These are phyloP conservation scores for Cephus cinctus DNA, from an alignment of 1,140 invertebrate genomes.

Conservation along the genomic window DNA sequence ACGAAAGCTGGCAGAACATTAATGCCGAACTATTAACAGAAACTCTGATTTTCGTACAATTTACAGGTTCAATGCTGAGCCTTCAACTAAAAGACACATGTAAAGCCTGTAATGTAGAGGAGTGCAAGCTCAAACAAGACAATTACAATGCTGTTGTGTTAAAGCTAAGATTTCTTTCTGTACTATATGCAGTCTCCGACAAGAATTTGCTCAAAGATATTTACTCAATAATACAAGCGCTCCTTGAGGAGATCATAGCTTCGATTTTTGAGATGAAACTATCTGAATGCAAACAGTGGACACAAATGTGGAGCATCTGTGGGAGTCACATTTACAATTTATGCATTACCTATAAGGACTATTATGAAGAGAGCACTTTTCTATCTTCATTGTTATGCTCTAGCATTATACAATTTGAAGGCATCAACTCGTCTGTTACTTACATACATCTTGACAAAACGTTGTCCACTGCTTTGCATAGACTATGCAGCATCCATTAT, in stretches of 20 bases:
- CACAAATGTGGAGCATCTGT: slow-evolving; percentile 22
- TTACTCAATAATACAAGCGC: neutral
- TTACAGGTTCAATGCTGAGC: neutral
- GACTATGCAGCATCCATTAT: slow-evolving; percentile 29
- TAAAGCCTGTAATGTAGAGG: neutral
- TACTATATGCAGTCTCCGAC: neutral
- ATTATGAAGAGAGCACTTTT: slow-evolving; percentile 23
- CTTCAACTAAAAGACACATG: neutral
- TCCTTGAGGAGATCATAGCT: slow-evolving; percentile 14
- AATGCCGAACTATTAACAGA: neutral
- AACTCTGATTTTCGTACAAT: neutral
- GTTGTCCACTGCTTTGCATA: slow-evolving; percentile 20
- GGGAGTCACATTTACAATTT: slow-evolving; percentile 31
- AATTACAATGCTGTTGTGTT: neutral
- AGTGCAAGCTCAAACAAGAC: neutral
- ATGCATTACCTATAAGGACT: slow-evolving; percentile 16
- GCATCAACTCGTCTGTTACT: slow-evolving; percentile 7
- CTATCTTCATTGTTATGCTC: slow-evolving; percentile 26
- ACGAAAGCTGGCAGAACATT: neutral
- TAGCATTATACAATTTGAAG: slow-evolving; percentile 23
- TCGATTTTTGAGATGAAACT: slow-evolving; percentile 21
- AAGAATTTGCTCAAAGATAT: neutral
- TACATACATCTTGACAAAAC: slow-evolving; percentile 25
- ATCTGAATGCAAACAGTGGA: slow-evolving; percentile 25
- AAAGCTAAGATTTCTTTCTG: neutral